Conservation (phyloP, 2,888 invertebrate species). For the Lasioglossum figueresi region DNA sequence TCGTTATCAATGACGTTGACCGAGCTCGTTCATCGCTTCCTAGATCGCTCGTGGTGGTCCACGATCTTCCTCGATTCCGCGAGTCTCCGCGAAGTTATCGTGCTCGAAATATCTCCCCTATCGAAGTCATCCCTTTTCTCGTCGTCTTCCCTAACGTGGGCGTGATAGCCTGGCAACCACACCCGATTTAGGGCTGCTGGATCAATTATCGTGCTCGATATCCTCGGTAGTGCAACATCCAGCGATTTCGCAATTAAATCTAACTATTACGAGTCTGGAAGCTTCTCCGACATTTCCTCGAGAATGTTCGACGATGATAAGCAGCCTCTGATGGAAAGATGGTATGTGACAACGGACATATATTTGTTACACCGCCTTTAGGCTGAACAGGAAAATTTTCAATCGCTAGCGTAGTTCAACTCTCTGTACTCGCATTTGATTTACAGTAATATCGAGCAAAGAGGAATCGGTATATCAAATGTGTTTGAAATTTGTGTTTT, state of each 20-base stretch:
- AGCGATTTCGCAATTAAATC: not conserved
- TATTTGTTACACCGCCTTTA: not conserved
- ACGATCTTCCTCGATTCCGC: not conserved
- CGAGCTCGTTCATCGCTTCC: not conserved
- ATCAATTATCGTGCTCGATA: not conserved
- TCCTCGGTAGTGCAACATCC: not conserved
- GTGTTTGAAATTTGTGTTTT: no score
- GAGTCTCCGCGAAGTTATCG: not conserved
- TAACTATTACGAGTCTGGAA: not conserved
- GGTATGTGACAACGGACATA: slow-evolving; percentile 48
- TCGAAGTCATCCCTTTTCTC: not conserved
- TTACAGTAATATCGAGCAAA: no score
- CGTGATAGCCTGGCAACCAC: not conserved
- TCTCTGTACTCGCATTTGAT: not conserved
- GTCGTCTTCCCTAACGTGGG: not conserved
- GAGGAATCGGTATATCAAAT: no score
- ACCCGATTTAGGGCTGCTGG: not conserved
- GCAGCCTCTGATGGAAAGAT: slow-evolving; percentile 58
- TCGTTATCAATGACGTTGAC: not conserved
- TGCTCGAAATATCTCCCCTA: not conserved
- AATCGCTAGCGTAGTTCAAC: slow-evolving; percentile 17
- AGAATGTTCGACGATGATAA: slow-evolving; percentile 57
- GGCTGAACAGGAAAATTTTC: not conserved
- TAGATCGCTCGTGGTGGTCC: not conserved
- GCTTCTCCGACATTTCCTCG: not conserved